Evolutionary conservation across 2,113 vertebrate species (phyloP).

Genomic region (Leiothrix lutea): DNA sequence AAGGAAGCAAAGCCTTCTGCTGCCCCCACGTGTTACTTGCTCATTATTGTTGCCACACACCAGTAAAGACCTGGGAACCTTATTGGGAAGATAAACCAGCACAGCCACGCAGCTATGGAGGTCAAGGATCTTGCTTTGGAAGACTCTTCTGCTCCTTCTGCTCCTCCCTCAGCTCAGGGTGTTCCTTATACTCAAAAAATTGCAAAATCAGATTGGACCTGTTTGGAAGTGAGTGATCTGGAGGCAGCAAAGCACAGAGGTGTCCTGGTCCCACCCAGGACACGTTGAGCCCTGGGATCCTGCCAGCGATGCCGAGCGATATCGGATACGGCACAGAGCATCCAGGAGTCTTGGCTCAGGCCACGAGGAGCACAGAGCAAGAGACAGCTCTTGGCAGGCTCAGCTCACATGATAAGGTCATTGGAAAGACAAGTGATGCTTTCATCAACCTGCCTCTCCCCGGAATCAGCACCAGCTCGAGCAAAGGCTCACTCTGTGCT

Average conservation of each 20-base stretch:
- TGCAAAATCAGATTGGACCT: background rate
- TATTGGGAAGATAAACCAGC: background rate
- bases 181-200: background rate
- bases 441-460: constrained; percentile 3
- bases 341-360: background rate
- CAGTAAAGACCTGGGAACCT: background rate
- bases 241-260: background rate
- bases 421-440: constrained; percentile 39
- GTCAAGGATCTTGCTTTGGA: background rate
- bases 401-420: constrained; percentile 12
- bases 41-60: background rate
- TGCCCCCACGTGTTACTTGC: constrained; percentile 30
- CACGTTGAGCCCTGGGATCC: background rate
- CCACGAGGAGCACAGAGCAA: rapidly evolving
- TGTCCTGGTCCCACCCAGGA: background rate
- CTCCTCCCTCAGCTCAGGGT: background rate
- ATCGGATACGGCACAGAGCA: background rate
- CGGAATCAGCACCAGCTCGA: background rate
- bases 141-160: background rate
- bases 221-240: background rate
- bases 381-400: constrained; percentile 37
- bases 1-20: constrained; percentile 30
- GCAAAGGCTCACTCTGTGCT: background rate
- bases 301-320: background rate
- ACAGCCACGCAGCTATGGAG: background rate